phyloP scores from a whole-genome alignment of 1,140 invertebrate species.

The Dolichoris vasculosae region DNA sequence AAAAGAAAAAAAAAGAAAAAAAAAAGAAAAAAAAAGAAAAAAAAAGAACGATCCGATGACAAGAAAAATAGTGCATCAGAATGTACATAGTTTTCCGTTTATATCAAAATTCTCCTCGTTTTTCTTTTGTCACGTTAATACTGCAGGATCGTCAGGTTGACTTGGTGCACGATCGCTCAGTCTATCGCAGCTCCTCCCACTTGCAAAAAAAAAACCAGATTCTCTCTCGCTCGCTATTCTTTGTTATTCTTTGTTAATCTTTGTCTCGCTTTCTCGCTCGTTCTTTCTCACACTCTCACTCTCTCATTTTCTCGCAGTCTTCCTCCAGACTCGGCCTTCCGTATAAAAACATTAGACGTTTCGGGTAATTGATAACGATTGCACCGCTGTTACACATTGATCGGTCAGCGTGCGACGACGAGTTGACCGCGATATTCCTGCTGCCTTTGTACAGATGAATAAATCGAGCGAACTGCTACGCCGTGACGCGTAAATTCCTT shows the following conservation, averaged over 20 bases:
- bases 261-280: no score
- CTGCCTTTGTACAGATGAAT: neutral
- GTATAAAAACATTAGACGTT: neutral
- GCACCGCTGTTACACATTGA: neutral
- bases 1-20: conserved; percentile 8
- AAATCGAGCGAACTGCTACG: neutral
- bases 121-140: conserved; percentile 66
- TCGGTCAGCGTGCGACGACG: neutral
- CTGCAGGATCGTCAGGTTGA: conserved; percentile 62
- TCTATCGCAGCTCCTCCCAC: neutral
- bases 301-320: neutral
- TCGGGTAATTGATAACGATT: neutral
- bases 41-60: conserved; percentile 39
- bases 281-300: neutral
- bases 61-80: conserved; percentile 61
- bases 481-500: neutral
- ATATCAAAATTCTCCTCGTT: conserved; percentile 53
- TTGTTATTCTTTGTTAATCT: no score
- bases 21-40: neutral
- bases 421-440: neutral
- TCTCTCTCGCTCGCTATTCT: no score
- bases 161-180: conserved; percentile 44
- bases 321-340: neutral
- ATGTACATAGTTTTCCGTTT: conserved; percentile 56
- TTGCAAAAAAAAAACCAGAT: no score